These are phyloP conservation scores for Charanyca ferruginea DNA, from an alignment of 2,888 invertebrate genomes.

Conservation along the genomic window DNA sequence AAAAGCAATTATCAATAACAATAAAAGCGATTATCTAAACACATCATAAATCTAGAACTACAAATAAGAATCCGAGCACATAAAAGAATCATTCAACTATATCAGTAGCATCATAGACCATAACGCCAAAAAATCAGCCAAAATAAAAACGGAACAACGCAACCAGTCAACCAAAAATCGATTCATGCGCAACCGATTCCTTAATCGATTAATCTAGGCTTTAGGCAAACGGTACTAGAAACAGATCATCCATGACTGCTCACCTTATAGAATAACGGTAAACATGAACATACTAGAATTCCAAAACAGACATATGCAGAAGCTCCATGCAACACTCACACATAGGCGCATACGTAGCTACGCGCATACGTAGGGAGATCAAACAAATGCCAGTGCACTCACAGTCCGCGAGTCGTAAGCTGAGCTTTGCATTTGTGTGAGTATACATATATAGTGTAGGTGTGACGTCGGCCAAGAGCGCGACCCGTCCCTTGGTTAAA, in stretches of 20 bases:
- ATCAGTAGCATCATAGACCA: constrained; percentile 15
- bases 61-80: not conserved
- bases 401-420: too few species aligned
- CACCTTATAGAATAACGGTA: constrained; percentile 39
- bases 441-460: too few species aligned
- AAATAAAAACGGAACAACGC: constrained; percentile 22
- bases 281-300: constrained; percentile 24
- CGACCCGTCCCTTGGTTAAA: too few species aligned
- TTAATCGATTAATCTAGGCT: constrained; percentile 52
- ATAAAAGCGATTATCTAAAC: not conserved
- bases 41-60: not conserved
- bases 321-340: not conserved
- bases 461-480: too few species aligned
- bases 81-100: constrained; percentile 1
- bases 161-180: constrained; percentile 31
- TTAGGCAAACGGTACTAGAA: constrained; percentile 47
- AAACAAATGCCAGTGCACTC: too few species aligned
- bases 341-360: too few species aligned
- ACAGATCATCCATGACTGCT: constrained; percentile 24
- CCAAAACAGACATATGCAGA: constrained; percentile 1
- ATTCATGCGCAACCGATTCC: constrained; percentile 42
- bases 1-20: too few species aligned
- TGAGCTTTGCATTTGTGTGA: too few species aligned
- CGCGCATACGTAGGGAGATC: too few species aligned
- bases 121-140: constrained; percentile 7